Conservation (phyloP, 2,797 vertebrate genomes). For the Geotria australis region DNA sequence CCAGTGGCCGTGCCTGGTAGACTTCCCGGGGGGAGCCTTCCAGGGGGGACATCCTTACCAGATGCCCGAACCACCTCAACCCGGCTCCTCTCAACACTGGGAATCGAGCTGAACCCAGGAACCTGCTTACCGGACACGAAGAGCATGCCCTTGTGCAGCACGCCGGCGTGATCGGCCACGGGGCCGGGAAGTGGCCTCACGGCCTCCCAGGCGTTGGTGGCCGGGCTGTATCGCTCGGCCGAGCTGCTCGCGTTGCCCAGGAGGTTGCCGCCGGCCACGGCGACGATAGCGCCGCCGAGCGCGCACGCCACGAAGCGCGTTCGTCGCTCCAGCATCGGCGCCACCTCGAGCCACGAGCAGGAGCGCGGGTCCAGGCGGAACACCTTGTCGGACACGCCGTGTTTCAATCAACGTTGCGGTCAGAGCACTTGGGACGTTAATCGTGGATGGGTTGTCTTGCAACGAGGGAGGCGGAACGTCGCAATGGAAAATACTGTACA, state of each 20-base stretch:
- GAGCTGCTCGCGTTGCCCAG: conserved; percentile 7
- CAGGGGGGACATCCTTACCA: too few species aligned
- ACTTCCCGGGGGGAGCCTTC: too few species aligned
- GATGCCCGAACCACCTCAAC: too few species aligned
- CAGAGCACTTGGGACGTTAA: too few species aligned
- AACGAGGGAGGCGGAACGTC: too few species aligned
- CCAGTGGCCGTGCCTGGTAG: too few species aligned
- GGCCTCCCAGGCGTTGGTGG: conserved; percentile 8
- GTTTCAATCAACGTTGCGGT: too few species aligned
- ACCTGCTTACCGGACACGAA: conserved; percentile 11
- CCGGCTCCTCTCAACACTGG: too few species aligned
- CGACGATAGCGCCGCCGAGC: conserved; percentile 4
- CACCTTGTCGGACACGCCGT: conserved; percentile 5
- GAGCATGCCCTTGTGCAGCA: conserved; percentile 10
- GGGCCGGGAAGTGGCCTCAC: conserved; percentile 5
- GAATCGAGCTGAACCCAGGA: too few species aligned
- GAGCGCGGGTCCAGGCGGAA: conserved; percentile 8
- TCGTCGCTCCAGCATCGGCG: conserved; percentile 7
- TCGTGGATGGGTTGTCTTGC: too few species aligned
- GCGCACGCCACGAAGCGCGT: conserved; percentile 5
- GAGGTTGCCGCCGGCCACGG: conserved; percentile 8
- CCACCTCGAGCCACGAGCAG: conserved; percentile 7
- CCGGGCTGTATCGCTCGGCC: conserved; percentile 4
- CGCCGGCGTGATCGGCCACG: conserved; percentile 8
- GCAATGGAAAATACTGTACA: too few species aligned